These are phyloP conservation scores for Neria commutata DNA, from an alignment of 2,888 invertebrate species.

Conservation along the genomic window DNA sequence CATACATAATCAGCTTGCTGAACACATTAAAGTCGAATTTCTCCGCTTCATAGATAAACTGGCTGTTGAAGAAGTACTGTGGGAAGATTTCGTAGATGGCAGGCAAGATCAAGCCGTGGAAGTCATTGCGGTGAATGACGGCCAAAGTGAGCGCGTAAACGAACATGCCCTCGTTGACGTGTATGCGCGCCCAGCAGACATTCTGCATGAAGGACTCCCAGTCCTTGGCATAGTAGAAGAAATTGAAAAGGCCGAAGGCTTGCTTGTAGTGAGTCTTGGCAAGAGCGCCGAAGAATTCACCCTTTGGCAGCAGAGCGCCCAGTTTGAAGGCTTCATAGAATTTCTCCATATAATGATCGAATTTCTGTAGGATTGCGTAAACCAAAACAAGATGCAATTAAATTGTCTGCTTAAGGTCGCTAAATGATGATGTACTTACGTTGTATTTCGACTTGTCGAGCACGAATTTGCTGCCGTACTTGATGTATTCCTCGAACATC, in stretches of 20 bases:
- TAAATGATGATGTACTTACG: constrained; percentile 32
- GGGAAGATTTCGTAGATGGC: constrained; percentile 80
- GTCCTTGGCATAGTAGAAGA: constrained; percentile 74
- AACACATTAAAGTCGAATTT: constrained; percentile 61
- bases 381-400: background rate
- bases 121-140: constrained; percentile 72
- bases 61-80: constrained; percentile 75
- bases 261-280: constrained; percentile 63
- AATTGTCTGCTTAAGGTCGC: background rate
- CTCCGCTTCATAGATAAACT: constrained; percentile 72
- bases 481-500: constrained; percentile 52
- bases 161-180: constrained; percentile 76
- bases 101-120: constrained; percentile 71
- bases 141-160: constrained; percentile 70
- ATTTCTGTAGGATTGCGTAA: constrained; percentile 32
- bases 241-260: constrained; percentile 67
- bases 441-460: constrained; percentile 41
- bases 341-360: constrained; percentile 41
- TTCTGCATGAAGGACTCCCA: constrained; percentile 73
- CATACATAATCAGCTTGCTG: constrained; percentile 49
- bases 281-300: constrained; percentile 65
- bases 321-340: constrained; percentile 43
- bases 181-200: constrained; percentile 71
- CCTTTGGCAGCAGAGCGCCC: constrained; percentile 64
- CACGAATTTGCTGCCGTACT: constrained; percentile 38